Conservation (phyloP, 2,888 invertebrate genomes). For the Dicycla oo region DNA sequence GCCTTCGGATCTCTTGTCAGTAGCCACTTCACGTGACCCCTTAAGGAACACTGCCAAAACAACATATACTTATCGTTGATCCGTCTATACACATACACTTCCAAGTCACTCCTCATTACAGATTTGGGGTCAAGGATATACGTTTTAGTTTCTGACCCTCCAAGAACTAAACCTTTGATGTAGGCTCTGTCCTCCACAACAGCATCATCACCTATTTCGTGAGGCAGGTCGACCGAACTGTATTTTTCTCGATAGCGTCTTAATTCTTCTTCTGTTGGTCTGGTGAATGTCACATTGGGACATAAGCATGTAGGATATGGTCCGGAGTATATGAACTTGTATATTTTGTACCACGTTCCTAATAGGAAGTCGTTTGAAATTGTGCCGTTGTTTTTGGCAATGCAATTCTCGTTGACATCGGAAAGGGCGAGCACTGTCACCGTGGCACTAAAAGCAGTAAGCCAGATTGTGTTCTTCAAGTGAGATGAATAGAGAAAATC, state of each 20-base stretch:
- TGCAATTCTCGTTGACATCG: slow-evolving; percentile 43
- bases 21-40: slow-evolving; percentile 32
- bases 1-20: slow-evolving; percentile 14
- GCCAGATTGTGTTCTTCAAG: background rate
- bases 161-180: slow-evolving; percentile 36
- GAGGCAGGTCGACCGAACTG: slow-evolving; percentile 23
- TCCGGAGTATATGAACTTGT: slow-evolving; percentile 24
- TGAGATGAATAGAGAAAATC: background rate
- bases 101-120: background rate
- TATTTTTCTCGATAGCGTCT: slow-evolving; percentile 35
- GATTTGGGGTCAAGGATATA: slow-evolving; percentile 42
- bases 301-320: slow-evolving; percentile 26
- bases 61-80: slow-evolving; percentile 46
- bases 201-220: slow-evolving; percentile 23
- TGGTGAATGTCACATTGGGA: slow-evolving; percentile 25
- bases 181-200: background rate
- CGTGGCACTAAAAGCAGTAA: background rate
- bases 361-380: slow-evolving; percentile 38
- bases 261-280: slow-evolving; percentile 36
- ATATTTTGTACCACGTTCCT: slow-evolving; percentile 52
- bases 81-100: slow-evolving; percentile 26
- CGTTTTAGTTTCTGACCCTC: slow-evolving; percentile 37
- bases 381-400: slow-evolving; percentile 28
- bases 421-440: slow-evolving; percentile 20
- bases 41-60: slow-evolving; percentile 43